These are phyloP conservation scores for Champsocephalus gunnari DNA, from an alignment of 2,797 vertebrate genomes.

Conservation along the genomic window DNA sequence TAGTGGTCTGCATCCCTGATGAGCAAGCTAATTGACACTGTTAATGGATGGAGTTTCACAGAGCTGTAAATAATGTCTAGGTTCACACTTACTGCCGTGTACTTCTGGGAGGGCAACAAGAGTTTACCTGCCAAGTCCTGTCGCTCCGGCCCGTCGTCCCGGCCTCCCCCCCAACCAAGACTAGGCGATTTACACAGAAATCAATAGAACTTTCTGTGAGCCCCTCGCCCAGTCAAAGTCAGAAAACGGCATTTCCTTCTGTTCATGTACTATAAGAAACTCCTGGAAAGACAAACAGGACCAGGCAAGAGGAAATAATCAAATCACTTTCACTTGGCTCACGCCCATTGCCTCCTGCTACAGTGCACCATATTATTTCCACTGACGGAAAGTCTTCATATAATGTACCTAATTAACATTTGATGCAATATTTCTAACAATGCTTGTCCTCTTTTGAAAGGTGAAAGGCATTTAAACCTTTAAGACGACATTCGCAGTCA, in stretches of 20 bases:
- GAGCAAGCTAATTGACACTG: constrained; percentile 80
- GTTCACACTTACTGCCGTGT: constrained; percentile 72
- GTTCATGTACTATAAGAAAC: constrained; percentile 56
- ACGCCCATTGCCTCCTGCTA: constrained; percentile 4
- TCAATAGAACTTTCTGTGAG: constrained; percentile 77
- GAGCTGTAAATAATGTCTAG: constrained; percentile 82
- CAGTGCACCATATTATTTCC: not conserved
- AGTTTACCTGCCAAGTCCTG: constrained; percentile 79
- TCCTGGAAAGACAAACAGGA: constrained; percentile 60
- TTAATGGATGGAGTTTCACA: constrained; percentile 81
- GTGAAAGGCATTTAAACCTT: constrained; percentile 64
- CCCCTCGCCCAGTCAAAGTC: constrained; percentile 61
- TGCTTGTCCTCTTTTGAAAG: constrained; percentile 46
- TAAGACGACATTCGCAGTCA: constrained; percentile 58
- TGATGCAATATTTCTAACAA: constrained; percentile 32
- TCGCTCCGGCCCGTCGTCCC: constrained; percentile 52
- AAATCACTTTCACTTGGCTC: constrained; percentile 42
- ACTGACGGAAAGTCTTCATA: constrained; percentile 24
- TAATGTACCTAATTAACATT: constrained; percentile 29
- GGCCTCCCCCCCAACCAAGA: constrained; percentile 48
- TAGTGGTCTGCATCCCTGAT: constrained; percentile 72
- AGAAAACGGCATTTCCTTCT: constrained; percentile 67
- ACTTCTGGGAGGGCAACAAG: constrained; percentile 72
- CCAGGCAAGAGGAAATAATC: constrained; percentile 47
- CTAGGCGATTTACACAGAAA: constrained; percentile 75